Conservation (phyloP, 2,888 invertebrate species). For the Anoplius nigerrimus region DNA sequence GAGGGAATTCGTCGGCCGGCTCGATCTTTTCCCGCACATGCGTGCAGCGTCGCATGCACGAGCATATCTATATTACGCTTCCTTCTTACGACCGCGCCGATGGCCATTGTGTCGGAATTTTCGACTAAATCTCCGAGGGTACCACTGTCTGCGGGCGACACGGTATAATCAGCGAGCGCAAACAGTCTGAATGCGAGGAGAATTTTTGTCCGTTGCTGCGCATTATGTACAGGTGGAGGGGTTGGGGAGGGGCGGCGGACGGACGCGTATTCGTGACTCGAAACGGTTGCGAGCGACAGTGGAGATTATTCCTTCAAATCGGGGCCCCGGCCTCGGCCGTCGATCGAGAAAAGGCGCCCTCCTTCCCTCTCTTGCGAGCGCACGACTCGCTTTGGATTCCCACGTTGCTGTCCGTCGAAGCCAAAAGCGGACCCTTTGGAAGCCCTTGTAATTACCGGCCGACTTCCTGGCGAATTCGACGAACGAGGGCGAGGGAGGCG, state of each 20-base stretch:
- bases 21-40: slow-evolving; percentile 30
- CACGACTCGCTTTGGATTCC: slow-evolving; percentile 43
- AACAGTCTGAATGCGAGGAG: too few species aligned
- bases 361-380: slow-evolving; percentile 34
- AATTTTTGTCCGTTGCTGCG: too few species aligned
- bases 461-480: slow-evolving; percentile 49
- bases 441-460: slow-evolving; percentile 54
- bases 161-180: too few species aligned
- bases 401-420: slow-evolving; percentile 53
- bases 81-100: slow-evolving; percentile 10
- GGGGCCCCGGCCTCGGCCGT: slow-evolving; percentile 37
- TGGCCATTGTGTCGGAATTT: slow-evolving; percentile 36
- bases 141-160: too few species aligned
- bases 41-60: slow-evolving; percentile 10
- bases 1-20: slow-evolving; percentile 23
- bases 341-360: slow-evolving; percentile 29
- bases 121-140: slow-evolving; percentile 16
- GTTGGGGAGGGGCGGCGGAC: too few species aligned
- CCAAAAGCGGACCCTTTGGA: slow-evolving; percentile 55
- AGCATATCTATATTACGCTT: slow-evolving; percentile 9
- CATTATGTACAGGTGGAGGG: too few species aligned
- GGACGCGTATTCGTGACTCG: too few species aligned
- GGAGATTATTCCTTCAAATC: slow-evolving; percentile 37
- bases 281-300: neutral
- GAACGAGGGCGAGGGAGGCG: neutral